phyloP scores from a whole-genome alignment of 1,140 invertebrate species.

The Adelges cooleyi region DNA sequence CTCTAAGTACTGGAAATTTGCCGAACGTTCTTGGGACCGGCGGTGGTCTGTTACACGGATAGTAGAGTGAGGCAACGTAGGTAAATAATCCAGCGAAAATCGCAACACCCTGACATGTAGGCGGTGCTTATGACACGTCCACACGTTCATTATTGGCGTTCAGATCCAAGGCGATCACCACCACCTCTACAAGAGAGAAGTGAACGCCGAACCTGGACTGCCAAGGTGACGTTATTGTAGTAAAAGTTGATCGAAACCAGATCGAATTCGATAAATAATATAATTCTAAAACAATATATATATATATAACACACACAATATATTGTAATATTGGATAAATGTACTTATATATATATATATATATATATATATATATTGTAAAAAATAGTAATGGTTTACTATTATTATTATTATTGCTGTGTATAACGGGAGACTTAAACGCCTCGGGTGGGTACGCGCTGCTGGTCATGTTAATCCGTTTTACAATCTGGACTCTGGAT shows the following conservation, averaged over 20 bases:
- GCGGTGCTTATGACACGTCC: conserved; percentile 24
- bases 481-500: too few species aligned
- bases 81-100: conserved; percentile 15
- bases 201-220: conserved; percentile 12
- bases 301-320: neutral
- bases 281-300: conserved; percentile 14
- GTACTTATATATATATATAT: neutral
- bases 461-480: neutral
- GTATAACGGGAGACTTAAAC: neutral
- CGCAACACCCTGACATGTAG: conserved; percentile 24
- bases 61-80: neutral
- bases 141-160: conserved; percentile 26
- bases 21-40: neutral
- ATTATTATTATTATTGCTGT: conserved; percentile 9
- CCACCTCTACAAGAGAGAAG: conserved; percentile 17
- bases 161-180: conserved; percentile 18
- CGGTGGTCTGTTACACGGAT: neutral
- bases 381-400: neutral
- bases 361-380: neutral
- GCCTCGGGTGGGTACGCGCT: neutral
- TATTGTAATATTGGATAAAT: neutral
- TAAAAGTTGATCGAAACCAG: conserved; percentile 29
- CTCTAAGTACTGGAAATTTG: too few species aligned
- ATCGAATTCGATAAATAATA: conserved; percentile 19
- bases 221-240: conserved; percentile 26